Conservation (phyloP, 2,113 vertebrate genomes). For the Oceanodroma tethys region DNA sequence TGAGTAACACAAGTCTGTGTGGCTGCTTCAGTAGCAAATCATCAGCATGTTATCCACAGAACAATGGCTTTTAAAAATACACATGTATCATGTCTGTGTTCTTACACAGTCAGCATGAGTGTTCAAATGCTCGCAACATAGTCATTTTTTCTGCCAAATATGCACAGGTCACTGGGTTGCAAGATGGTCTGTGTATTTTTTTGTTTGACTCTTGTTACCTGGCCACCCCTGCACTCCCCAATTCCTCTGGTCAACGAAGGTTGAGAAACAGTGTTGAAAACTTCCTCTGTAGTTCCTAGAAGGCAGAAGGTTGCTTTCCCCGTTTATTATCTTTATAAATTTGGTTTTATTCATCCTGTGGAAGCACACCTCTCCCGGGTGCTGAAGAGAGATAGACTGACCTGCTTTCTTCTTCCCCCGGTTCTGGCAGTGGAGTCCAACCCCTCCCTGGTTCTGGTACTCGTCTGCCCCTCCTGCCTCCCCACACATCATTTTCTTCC, state of each 20-base stretch:
- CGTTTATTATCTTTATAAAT: background rate
- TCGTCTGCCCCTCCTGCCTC: background rate
- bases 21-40: background rate
- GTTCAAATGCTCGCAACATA: background rate
- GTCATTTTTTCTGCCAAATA: background rate
- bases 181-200: background rate
- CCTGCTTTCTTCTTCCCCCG: background rate
- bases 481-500: background rate
- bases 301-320: background rate
- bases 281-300: background rate
- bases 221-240: background rate
- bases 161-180: background rate
- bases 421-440: background rate
- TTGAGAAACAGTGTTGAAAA: background rate
- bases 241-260: background rate
- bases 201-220: background rate
- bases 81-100: fast-evolving
- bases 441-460: background rate
- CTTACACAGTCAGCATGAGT: background rate
- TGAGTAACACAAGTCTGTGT: background rate
- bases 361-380: background rate
- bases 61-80: background rate
- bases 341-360: background rate
- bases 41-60: fast-evolving
- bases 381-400: background rate